These are phyloP conservation scores for Geococcyx californianus DNA, from an alignment of 2,113 vertebrate species.

Conservation along the genomic window DNA sequence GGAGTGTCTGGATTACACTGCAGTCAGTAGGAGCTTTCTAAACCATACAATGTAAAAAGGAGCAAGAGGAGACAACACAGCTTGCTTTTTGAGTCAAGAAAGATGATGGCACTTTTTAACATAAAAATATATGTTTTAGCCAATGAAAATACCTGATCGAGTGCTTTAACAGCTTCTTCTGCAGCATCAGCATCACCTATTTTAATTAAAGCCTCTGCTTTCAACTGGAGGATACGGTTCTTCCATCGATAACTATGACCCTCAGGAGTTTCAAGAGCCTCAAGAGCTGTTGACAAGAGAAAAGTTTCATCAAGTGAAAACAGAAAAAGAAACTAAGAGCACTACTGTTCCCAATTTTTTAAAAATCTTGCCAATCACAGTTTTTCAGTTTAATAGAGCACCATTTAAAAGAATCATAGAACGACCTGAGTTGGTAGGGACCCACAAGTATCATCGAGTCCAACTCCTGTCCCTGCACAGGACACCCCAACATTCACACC, in stretches of 20 bases:
- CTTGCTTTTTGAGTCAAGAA: not conserved
- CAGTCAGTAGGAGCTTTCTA: not conserved
- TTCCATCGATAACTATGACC: conserved; percentile 60
- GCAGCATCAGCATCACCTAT: conserved; percentile 74
- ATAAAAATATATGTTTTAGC: not conserved
- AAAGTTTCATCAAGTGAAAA: not conserved
- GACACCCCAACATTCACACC: too few species aligned
- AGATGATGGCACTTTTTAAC: not conserved
- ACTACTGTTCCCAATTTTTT: not conserved
- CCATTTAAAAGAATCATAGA: not conserved
- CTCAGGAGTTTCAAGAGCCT: conserved; percentile 34
- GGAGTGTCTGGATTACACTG: not conserved
- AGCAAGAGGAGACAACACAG: not conserved
- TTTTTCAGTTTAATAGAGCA: not conserved
- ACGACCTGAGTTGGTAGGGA: too few species aligned
- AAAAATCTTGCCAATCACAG: not conserved
- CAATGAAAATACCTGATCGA: conserved; percentile 81
- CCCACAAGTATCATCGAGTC: too few species aligned
- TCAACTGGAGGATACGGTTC: conserved; percentile 76
- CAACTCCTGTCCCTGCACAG: too few species aligned
- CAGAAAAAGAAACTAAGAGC: not conserved
- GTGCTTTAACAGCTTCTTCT: conserved; percentile 81
- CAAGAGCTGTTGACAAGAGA: conserved; percentile 68
- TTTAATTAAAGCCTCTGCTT: conserved; percentile 82
- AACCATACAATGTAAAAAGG: not conserved